Percentiles rank a stretch among this genome's conserved stretches.
phyloP scores from a whole-genome alignment of 2,888 invertebrate species.

The Zygaena filipendulae region DNA sequence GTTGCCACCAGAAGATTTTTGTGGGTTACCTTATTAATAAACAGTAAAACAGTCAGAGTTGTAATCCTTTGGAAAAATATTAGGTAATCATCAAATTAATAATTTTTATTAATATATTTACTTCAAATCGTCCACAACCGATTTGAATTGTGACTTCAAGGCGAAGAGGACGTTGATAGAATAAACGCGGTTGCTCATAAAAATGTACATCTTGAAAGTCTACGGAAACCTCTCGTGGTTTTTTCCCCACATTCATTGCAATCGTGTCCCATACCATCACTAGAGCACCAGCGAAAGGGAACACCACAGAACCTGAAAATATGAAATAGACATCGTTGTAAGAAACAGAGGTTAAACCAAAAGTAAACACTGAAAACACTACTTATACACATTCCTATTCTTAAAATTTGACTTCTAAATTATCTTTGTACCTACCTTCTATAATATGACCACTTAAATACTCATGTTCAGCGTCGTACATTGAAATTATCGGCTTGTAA shows the following conservation, averaged over 20 bases:
- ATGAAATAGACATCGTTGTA: too few relatives aligned
- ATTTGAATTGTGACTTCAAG: conserved; percentile 69
- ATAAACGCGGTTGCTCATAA: conserved; percentile 66
- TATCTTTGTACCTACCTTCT: conserved; percentile 28
- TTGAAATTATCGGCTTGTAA: conserved; percentile 22
- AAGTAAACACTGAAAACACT: too few relatives aligned
- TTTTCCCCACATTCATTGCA: conserved; percentile 66
- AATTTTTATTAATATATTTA: too few relatives aligned
- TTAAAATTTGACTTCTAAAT: too few relatives aligned
- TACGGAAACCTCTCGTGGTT: conserved; percentile 73
- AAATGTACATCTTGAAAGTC: conserved; percentile 73
- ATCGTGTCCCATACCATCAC: conserved; percentile 77
- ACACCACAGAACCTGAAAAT: conserved; percentile 69
- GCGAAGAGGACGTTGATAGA: conserved; percentile 58
- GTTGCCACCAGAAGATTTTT: conserved; percentile 24
- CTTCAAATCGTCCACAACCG: conserved; percentile 71
- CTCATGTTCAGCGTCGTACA: conserved; percentile 30
- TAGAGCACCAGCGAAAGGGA: conserved; percentile 83
- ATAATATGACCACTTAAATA: conserved; percentile 31
- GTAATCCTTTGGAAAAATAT: background rate
- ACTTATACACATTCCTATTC: too few relatives aligned
- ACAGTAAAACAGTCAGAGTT: conserved; percentile 1
- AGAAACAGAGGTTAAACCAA: too few relatives aligned
- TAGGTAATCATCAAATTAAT: too few relatives aligned
- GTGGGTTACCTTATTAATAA: conserved; percentile 30